A percentile compares a stretch with the other conserved stretches of the same genome.
Conservation (phyloP, 2,888 invertebrate species). For the Caenorhabditis wallacei region DNA sequence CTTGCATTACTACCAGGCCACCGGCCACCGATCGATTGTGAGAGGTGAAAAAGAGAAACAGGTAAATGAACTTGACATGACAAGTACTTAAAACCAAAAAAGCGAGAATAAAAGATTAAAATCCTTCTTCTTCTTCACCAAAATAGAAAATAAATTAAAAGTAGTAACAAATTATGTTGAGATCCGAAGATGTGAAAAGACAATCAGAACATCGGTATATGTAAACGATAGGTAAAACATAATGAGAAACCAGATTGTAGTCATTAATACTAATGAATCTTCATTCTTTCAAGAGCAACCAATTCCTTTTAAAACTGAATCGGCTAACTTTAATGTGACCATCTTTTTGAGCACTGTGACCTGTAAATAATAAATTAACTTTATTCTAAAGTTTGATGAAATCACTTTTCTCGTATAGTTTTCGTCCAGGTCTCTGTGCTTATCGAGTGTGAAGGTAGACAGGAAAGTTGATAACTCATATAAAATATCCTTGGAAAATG, state of each 20-base stretch:
- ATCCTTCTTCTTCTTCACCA: conserved; percentile 26
- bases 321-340: conserved; percentile 62
- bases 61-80: conserved; percentile 1
- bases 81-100: background rate
- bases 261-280: background rate
- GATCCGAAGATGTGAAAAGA: conserved; percentile 17
- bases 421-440: conserved; percentile 43
- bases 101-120: background rate
- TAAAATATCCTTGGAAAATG: conserved; percentile 51
- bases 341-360: conserved; percentile 65
- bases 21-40: conserved; percentile 26
- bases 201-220: conserved; percentile 24
- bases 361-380: conserved; percentile 23
- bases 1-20: conserved; percentile 40
- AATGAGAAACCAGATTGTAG: too few species aligned
- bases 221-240: background rate
- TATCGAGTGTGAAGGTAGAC: conserved; percentile 57
- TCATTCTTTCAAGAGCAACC: conserved; percentile 3
- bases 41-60: background rate
- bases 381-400: background rate
- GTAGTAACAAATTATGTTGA: background rate
- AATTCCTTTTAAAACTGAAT: conserved; percentile 55
- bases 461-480: conserved; percentile 59
- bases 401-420: conserved; percentile 44
- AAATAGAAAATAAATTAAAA: background rate